phyloP scores from a whole-genome alignment of 2,113 vertebrate species.

The Otocyon megalotis region DNA sequence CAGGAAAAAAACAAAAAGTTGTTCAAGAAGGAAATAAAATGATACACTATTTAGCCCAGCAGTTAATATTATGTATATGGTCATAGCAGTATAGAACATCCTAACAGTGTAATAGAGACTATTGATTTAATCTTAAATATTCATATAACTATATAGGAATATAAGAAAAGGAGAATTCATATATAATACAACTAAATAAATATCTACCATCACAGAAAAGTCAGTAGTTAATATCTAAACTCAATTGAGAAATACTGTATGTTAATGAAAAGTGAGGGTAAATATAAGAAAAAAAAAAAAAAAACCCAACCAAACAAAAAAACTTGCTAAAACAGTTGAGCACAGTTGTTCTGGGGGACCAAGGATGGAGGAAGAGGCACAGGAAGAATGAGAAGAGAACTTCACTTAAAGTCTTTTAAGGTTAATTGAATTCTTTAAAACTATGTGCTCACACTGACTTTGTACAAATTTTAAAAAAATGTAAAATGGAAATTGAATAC shows the following conservation, averaged over 20 bases:
- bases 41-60: not conserved
- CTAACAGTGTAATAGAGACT: not conserved
- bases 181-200: not conserved
- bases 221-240: not conserved
- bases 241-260: not conserved
- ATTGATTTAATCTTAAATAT: not conserved
- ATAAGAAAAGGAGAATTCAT: not conserved
- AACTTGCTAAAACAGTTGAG: not conserved
- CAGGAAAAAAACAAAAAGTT: not conserved
- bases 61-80: not conserved
- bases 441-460: not conserved
- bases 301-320: not conserved
- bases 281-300: not conserved
- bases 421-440: not conserved
- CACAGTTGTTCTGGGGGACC: not conserved
- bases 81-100: not conserved
- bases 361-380: fast-evolving
- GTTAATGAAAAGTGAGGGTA: not conserved
- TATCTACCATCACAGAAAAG: not conserved
- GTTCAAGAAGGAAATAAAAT: not conserved
- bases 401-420: not conserved
- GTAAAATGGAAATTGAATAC: not conserved
- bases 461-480: not conserved
- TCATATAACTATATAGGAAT: not conserved
- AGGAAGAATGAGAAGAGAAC: not conserved